A percentile compares a stretch with the other conserved stretches of the same genome.
phyloP scores from a whole-genome alignment of 2,113 vertebrate genomes.

The Amblyopsis rosae region DNA sequence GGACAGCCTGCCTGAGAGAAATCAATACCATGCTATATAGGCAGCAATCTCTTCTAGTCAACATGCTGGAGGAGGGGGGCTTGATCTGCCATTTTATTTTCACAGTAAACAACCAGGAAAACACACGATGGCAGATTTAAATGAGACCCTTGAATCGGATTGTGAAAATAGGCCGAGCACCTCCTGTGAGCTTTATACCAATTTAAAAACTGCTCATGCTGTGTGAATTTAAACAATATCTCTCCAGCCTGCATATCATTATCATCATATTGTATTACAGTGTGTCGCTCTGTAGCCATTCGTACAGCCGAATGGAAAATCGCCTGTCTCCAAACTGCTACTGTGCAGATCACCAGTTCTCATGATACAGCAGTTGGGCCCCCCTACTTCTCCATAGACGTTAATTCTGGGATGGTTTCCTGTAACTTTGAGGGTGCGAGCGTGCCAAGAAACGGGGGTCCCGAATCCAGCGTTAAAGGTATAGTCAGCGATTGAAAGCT shows the following conservation, averaged over 20 bases:
- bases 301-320: no score
- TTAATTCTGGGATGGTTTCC: constrained; percentile 29
- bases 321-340: not conserved
- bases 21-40: constrained; percentile 4
- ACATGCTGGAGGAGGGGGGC: not conserved
- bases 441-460: constrained; percentile 30
- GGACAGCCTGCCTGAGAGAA: not conserved
- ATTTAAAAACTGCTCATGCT: not conserved
- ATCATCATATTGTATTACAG: no score
- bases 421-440: constrained; percentile 22
- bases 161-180: no score
- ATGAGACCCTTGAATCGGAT: no score
- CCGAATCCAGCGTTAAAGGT: not conserved
- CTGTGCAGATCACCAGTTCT: not conserved
- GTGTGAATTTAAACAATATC: not conserved
- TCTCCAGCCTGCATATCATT: no score
- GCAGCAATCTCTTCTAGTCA: not conserved
- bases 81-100: not conserved
- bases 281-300: no score
- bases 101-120: no score
- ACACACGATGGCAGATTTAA: no score
- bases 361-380: not conserved
- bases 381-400: constrained; percentile 1
- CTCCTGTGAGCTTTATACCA: not conserved
- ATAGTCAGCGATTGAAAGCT: no score